Conservation (phyloP, 1,140 invertebrate genomes). For the Ridgeia piscesae region DNA sequence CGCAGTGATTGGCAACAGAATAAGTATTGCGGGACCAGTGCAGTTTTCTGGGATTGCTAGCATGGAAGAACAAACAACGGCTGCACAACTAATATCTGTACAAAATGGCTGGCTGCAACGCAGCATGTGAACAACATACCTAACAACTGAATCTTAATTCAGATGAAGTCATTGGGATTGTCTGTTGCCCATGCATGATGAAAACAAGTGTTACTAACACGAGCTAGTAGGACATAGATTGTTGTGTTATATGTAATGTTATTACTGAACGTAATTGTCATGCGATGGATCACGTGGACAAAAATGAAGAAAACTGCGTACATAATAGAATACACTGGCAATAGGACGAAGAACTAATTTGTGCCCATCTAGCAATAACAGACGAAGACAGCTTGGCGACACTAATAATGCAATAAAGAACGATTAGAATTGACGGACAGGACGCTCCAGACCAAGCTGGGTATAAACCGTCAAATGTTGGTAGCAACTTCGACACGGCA, state of each 20-base stretch:
- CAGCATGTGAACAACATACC: neutral
- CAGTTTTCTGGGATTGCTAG: neutral
- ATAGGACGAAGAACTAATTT: neutral
- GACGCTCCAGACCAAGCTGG: neutral
- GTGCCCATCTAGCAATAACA: neutral
- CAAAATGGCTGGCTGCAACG: neutral
- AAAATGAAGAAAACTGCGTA: neutral
- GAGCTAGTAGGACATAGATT: too few relatives aligned
- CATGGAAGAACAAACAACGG: neutral
- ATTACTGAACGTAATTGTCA: neutral
- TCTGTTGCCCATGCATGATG: neutral
- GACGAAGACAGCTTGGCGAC: neutral
- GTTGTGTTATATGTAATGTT: neutral
- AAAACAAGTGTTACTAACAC: neutral
- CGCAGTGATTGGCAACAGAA: too few relatives aligned
- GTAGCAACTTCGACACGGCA: too few relatives aligned
- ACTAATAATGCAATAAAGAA: neutral
- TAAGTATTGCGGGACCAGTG: too few relatives aligned
- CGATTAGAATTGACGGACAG: neutral
- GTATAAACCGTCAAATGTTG: neutral
- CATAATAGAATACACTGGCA: neutral
- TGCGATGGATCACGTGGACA: constrained; percentile 2
- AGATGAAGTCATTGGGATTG: neutral
- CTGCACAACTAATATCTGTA: neutral
- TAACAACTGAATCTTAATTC: neutral